Evolutionary conservation across 2,888 invertebrate species (phyloP).

Genomic region (Elegia similella): DNA sequence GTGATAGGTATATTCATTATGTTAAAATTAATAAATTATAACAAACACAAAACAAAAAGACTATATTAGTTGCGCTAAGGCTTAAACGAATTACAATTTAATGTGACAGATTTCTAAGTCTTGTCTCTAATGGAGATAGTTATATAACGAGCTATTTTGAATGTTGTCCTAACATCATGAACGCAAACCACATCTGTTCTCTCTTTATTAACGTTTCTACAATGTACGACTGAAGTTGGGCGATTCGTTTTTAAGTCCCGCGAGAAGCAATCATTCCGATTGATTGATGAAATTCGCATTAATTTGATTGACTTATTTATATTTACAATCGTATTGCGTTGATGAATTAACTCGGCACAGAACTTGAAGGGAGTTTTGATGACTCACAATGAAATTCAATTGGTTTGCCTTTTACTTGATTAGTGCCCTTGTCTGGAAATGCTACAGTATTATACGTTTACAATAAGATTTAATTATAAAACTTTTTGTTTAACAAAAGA

Average conservation of each 20-base stretch:
- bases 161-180: no score
- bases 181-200: neutral
- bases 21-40: no score
- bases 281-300: constrained; percentile 34
- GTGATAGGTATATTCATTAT: neutral
- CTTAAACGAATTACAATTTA: no score
- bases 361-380: constrained; percentile 5
- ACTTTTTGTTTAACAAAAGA: no score
- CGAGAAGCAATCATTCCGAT: constrained; percentile 10
- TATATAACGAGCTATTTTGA: no score
- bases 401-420: neutral
- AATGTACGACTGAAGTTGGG: neutral
- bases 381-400: neutral
- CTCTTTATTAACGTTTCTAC: neutral
- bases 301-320: constrained; percentile 38
- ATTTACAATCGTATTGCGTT: constrained; percentile 23
- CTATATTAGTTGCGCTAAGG: no score
- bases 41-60: no score
- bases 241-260: constrained; percentile 3
- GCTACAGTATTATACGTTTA: neutral
- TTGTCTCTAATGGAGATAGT: no score
- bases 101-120: no score
- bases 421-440: neutral
- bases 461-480: neutral
- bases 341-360: constrained; percentile 12